These are phyloP conservation scores for Murina feae DNA, from an alignment of 2,113 vertebrate species.

Conservation along the genomic window DNA sequence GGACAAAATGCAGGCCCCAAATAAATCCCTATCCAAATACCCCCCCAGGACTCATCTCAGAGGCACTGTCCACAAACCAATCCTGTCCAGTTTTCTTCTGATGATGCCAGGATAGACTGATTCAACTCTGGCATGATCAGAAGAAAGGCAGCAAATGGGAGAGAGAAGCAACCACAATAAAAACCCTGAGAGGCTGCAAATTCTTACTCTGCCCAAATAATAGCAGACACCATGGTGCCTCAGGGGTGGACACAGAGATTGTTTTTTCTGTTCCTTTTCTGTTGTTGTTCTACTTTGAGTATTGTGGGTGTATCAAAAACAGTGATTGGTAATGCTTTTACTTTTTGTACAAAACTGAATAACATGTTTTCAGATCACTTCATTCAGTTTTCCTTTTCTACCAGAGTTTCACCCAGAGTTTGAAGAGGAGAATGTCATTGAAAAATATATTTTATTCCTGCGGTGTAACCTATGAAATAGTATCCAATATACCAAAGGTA, in stretches of 20 bases:
- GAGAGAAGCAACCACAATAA: background rate
- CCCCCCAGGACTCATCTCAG: background rate
- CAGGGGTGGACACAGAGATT: background rate
- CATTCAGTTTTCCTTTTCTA: conserved; percentile 51
- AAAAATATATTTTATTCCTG: conserved; percentile 93
- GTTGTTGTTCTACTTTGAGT: background rate
- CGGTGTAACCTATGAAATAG: conserved; percentile 96
- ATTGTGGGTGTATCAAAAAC: background rate
- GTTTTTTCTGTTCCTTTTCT: background rate
- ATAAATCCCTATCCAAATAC: background rate
- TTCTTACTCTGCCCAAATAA: background rate
- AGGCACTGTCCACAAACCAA: background rate
- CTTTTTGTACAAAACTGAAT: background rate
- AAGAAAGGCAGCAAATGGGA: background rate
- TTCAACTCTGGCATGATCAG: background rate
- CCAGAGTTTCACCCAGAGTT: conserved; percentile 98
- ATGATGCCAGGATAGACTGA: background rate
- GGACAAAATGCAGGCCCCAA: background rate
- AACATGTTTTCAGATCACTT: background rate
- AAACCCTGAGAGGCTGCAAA: background rate
- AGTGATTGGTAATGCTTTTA: background rate
- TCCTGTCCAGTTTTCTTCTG: background rate
- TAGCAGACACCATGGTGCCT: background rate
- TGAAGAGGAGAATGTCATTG: conserved; percentile 96
- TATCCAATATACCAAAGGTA: conserved; percentile 99